These are phyloP conservation scores for Streblospio benedicti DNA, from an alignment of 1,140 invertebrate genomes.

Conservation along the genomic window DNA sequence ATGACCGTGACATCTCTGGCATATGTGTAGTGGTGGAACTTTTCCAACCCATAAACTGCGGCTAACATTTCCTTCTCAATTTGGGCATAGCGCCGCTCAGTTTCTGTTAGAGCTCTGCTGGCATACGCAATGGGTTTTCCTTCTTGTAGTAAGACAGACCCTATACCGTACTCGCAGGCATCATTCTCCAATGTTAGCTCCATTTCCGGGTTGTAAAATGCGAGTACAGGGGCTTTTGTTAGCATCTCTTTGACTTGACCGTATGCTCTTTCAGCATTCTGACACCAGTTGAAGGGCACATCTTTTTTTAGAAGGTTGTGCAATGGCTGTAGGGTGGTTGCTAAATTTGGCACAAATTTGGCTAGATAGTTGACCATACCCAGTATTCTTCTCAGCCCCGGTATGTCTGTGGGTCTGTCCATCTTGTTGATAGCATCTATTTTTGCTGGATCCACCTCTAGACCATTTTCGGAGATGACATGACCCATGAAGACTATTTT, in stretches of 20 bases:
- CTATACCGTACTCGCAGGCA: conserved; percentile 32
- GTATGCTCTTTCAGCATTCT: background rate
- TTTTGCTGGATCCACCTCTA: conserved; percentile 29
- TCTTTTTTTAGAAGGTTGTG: conserved; percentile 10
- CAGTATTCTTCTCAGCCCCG: conserved; percentile 12
- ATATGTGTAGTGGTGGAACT: conserved; percentile 51
- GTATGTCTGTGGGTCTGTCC: conserved; percentile 13
- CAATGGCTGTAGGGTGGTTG: background rate
- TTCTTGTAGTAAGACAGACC: conserved; percentile 32
- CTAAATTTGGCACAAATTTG: conserved; percentile 37
- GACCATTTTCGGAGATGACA: conserved; percentile 21
- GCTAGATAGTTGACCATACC: conserved; percentile 37
- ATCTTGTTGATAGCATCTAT: conserved; percentile 28
- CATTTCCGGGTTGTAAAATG: conserved; percentile 27
- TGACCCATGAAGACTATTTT: conserved; percentile 17
- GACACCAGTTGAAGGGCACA: background rate
- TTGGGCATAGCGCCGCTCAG: conserved; percentile 47
- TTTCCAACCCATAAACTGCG: conserved; percentile 49
- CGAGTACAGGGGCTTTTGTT: conserved; percentile 18
- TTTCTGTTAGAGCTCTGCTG: conserved; percentile 38
- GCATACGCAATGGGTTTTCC: conserved; percentile 38
- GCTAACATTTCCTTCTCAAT: conserved; percentile 51
- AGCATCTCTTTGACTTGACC: background rate
- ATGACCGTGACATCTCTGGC: conserved; percentile 30
- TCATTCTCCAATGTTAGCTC: conserved; percentile 29